phyloP scores from a whole-genome alignment of 1,140 invertebrate genomes.

The Drosophila melanica region DNA sequence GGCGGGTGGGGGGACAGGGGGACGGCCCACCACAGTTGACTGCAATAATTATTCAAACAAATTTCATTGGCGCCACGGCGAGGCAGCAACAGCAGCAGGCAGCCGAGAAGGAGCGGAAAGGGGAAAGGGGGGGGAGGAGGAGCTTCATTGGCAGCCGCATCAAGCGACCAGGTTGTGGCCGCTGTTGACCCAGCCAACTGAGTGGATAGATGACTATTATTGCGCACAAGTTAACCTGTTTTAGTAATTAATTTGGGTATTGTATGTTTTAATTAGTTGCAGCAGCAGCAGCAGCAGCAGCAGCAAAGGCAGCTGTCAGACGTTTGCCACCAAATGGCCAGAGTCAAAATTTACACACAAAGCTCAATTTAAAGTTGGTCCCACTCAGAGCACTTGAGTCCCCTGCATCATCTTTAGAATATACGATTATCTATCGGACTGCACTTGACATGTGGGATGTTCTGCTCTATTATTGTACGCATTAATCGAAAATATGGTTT shows the following conservation, averaged over 20 bases:
- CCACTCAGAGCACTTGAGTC: no score
- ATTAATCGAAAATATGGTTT: no score
- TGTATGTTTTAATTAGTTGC: constrained; percentile 79
- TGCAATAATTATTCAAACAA: constrained; percentile 80
- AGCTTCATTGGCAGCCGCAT: constrained; percentile 52
- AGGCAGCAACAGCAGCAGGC: constrained; percentile 15
- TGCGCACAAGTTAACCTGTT: constrained; percentile 80
- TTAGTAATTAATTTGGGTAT: constrained; percentile 82
- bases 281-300: constrained; percentile 24
- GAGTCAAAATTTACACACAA: background rate
- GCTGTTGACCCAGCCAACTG: constrained; percentile 45
- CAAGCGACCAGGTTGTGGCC: constrained; percentile 29
- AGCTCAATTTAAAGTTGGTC: background rate
- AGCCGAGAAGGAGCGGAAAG: constrained; percentile 24
- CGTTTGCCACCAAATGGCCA: constrained; percentile 18
- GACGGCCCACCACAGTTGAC: constrained; percentile 61
- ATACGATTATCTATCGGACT: no score
- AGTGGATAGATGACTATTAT: constrained; percentile 70
- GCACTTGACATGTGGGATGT: no score
- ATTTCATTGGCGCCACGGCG: constrained; percentile 52
- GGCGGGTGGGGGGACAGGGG: constrained; percentile 27
- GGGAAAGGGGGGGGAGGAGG: constrained; percentile 18
- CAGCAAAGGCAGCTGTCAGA: constrained; percentile 10
- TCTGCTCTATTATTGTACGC: no score
- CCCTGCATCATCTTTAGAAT: no score